A percentile compares a stretch with the other conserved stretches of the same genome.
Conservation (phyloP, 2,113 vertebrate species). For the Nerophis lumbriciformis region DNA sequence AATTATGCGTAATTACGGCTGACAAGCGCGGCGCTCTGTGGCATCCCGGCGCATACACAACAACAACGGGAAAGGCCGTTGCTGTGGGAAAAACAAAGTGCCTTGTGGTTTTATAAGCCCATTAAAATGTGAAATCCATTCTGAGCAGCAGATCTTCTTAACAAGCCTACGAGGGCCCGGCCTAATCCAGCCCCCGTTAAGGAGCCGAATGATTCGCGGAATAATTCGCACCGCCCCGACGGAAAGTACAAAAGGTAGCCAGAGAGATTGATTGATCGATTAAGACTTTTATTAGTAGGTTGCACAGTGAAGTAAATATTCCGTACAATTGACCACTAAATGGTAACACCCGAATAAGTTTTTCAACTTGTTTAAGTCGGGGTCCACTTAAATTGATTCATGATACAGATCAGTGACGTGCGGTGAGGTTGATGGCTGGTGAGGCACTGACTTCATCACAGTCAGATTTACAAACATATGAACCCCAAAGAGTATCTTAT, state of each 20-base stretch:
- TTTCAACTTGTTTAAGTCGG: too few species aligned
- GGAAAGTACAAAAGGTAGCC: constrained; percentile 11
- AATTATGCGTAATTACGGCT: constrained; percentile 44
- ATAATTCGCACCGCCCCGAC: constrained; percentile 24
- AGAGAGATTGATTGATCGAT: not conserved
- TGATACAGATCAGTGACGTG: too few species aligned
- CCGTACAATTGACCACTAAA: too few species aligned
- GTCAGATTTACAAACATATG: too few species aligned
- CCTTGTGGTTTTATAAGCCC: constrained; percentile 49
- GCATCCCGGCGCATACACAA: constrained; percentile 17
- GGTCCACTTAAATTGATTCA: too few species aligned
- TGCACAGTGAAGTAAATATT: too few species aligned
- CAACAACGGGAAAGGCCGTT: constrained; percentile 8
- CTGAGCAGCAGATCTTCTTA: constrained; percentile 44
- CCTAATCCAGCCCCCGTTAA: constrained; percentile 35
- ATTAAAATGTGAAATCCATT: constrained; percentile 60
- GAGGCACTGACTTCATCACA: too few species aligned
- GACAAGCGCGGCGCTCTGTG: constrained; percentile 21
- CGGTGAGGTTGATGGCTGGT: too few species aligned
- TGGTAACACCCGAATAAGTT: too few species aligned
- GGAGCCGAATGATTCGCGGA: constrained; percentile 21
- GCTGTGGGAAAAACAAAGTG: constrained; percentile 38
- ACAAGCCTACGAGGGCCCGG: constrained; percentile 23
- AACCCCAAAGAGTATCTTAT: too few species aligned
- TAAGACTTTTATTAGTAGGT: too few species aligned